A percentile compares a stretch with the other conserved stretches of the same genome.
phyloP scores from a whole-genome alignment of 2,113 vertebrate species.

The Crotophaga sulcirostris region DNA sequence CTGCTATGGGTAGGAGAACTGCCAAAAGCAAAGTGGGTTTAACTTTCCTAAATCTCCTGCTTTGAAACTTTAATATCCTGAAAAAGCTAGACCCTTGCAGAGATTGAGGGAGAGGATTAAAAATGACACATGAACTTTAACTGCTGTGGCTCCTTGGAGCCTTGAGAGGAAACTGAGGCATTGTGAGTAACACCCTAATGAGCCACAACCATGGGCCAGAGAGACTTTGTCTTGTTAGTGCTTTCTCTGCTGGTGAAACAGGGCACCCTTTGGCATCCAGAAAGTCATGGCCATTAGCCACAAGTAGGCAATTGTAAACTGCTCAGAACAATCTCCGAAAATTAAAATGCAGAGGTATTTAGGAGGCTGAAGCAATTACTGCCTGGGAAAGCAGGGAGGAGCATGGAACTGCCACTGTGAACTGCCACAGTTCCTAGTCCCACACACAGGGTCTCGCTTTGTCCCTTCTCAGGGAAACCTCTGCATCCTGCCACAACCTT shows the following conservation, averaged over 20 bases:
- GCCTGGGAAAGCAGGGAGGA: background rate
- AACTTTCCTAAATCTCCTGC: background rate
- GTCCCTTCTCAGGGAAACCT: background rate
- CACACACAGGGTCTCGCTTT: fast-evolving
- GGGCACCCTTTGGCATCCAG: background rate
- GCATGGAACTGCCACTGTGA: too few species aligned
- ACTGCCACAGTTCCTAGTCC: background rate
- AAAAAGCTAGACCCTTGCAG: background rate
- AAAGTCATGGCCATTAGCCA: background rate
- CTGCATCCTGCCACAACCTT: background rate
- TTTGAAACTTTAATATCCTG: background rate
- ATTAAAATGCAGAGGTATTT: background rate
- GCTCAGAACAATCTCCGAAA: background rate
- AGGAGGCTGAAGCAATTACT: background rate
- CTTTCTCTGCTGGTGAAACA: background rate
- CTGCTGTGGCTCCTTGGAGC: background rate
- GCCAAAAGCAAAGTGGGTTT: background rate
- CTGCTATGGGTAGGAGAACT: background rate
- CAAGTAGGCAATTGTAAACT: background rate
- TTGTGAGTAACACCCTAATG: background rate
- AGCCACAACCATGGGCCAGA: background rate
- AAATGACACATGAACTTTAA: background rate
- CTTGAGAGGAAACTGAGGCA: background rate
- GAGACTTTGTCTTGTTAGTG: background rate
- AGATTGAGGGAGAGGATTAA: background rate